Evolutionary conservation across 2,888 invertebrate genomes (phyloP), one percentile per base, ranked within the genome.

Genomic region (Zele albiditarsus): DNA sequence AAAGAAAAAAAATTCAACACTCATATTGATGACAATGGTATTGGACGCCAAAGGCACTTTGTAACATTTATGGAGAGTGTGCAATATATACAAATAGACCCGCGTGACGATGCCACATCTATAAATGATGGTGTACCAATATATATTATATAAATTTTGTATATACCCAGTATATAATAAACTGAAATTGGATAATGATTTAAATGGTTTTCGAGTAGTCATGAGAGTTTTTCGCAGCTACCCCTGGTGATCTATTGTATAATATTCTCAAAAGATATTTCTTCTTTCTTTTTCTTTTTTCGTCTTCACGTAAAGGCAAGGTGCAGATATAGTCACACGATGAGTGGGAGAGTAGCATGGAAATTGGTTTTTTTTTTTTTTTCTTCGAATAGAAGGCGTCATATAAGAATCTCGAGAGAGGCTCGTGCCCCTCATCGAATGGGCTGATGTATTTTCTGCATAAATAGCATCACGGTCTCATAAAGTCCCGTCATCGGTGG

Each of bases 131-230:
- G 38, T 31, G 31, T 57, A 33, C n/a, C 16, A 53, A 20, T 69
- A n/a, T 28, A 20, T 49, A 33, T 23, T 16, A 69, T 31, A 27
- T 49, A 70, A 38, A 20, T 14, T 20, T 31, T 27, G 49, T 38
- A 49, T 27, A 25, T 14, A 46, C 4, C 16, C n/a, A 14, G 16
- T 46, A 46, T n/a, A n/a, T 76, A 62, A 78, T 71, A 80, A 80
- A 80, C 80, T 75, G 82, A 80, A 85, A 84, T 86, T 84, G 84
- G 81, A 86, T 85, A 81, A 83, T 81, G 79, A 83, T 86, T 86
- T 86, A 86, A 86, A 85, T 85, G 81, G 84, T 83, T 85, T 83
- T 84, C 82, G 81, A 86, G 83, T 85, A 82, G 80, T 28, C 49
- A 42, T 65, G 28, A 74, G 57, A 57, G 28, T 57, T 20, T 53